Evolutionary conservation across 1,140 invertebrate genomes (phyloP).

Genomic region (Drosophila azteca): DNA sequence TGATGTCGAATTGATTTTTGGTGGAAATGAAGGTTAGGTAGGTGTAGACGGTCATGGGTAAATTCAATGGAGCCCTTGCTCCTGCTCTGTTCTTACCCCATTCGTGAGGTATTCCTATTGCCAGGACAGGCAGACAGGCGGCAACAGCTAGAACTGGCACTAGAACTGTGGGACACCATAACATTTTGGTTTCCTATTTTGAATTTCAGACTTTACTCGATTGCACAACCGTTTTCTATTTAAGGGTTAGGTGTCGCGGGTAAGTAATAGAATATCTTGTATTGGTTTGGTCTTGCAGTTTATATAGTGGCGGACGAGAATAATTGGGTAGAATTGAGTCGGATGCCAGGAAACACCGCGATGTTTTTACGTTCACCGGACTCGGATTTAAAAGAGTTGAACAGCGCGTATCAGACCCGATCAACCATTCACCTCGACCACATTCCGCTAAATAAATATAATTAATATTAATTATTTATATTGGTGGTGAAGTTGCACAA

Average conservation of each 20-base stretch:
- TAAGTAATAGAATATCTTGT: not conserved
- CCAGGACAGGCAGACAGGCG: slow-evolving; percentile 22
- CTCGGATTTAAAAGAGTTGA: slow-evolving; percentile 10
- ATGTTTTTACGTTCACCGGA: slow-evolving; percentile 1
- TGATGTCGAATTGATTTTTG: slow-evolving; percentile 44
- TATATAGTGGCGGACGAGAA: not conserved
- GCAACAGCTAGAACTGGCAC: slow-evolving; percentile 15
- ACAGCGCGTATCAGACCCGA: slow-evolving; percentile 21
- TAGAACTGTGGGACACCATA: slow-evolving; percentile 7
- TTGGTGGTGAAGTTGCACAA: not conserved
- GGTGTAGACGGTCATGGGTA: slow-evolving; percentile 4
- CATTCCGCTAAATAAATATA: slow-evolving; percentile 4
- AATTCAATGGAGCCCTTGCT: not conserved
- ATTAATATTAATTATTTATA: not conserved
- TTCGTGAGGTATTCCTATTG: slow-evolving; percentile 36
- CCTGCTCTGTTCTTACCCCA: slow-evolving; percentile 34
- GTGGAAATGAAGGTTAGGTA: slow-evolving; percentile 33
- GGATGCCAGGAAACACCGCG: slow-evolving; percentile 9
- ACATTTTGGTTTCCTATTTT: slow-evolving; percentile 10
- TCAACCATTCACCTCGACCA: slow-evolving; percentile 19
- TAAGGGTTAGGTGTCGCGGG: slow-evolving; percentile 28
- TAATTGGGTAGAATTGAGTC: not conserved
- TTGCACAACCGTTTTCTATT: slow-evolving; percentile 38
- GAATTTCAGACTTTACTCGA: slow-evolving; percentile 1
- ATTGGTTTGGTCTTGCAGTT: slow-evolving; percentile 1